Evolutionary conservation across 1,140 invertebrate genomes (phyloP).

Genomic region (Thaumetopoea pityocampa): DNA sequence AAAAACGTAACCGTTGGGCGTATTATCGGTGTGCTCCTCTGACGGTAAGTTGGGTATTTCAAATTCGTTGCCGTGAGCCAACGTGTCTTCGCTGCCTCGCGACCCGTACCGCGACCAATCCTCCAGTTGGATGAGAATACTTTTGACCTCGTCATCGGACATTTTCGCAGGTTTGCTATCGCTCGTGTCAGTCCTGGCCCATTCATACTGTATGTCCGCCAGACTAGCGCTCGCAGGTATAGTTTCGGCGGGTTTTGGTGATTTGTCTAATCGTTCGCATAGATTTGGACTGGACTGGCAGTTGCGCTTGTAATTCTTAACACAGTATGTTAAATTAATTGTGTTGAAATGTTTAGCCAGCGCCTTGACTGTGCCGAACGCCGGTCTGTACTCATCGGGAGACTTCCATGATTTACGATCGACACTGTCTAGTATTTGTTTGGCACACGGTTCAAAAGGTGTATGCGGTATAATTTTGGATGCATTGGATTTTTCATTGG

Average conservation of each 20-base stretch:
- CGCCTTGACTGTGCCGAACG: slow-evolving; percentile 79
- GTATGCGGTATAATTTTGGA: slow-evolving; percentile 20
- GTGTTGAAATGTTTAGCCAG: slow-evolving; percentile 79
- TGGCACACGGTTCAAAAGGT: slow-evolving; percentile 31
- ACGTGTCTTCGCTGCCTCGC: slow-evolving; percentile 59
- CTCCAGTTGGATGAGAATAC: slow-evolving; percentile 77
- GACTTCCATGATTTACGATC: slow-evolving; percentile 79
- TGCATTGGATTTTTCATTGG: slow-evolving; percentile 22
- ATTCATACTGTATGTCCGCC: slow-evolving; percentile 57
- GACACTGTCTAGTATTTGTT: slow-evolving; percentile 50
- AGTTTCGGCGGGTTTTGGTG: slow-evolving; percentile 30
- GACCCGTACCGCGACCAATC: slow-evolving; percentile 77
- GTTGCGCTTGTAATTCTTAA: slow-evolving; percentile 64
- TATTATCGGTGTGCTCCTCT: slow-evolving; percentile 49
- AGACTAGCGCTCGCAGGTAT: slow-evolving; percentile 55
- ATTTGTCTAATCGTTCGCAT: slow-evolving; percentile 33
- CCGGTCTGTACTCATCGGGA: slow-evolving; percentile 77
- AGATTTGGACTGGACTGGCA: slow-evolving; percentile 72
- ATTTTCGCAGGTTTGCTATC: slow-evolving; percentile 54
- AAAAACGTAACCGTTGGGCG: slow-evolving; percentile 38
- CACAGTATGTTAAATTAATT: slow-evolving; percentile 66
- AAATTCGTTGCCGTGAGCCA: slow-evolving; percentile 66
- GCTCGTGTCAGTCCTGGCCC: slow-evolving; percentile 44
- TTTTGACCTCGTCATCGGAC: slow-evolving; percentile 75
- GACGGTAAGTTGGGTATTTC: slow-evolving; percentile 59